These are phyloP conservation scores for Epizoanthus ramosus DNA, from an alignment of 92 coral and sea anemone species.

Conservation along the genomic window DNA sequence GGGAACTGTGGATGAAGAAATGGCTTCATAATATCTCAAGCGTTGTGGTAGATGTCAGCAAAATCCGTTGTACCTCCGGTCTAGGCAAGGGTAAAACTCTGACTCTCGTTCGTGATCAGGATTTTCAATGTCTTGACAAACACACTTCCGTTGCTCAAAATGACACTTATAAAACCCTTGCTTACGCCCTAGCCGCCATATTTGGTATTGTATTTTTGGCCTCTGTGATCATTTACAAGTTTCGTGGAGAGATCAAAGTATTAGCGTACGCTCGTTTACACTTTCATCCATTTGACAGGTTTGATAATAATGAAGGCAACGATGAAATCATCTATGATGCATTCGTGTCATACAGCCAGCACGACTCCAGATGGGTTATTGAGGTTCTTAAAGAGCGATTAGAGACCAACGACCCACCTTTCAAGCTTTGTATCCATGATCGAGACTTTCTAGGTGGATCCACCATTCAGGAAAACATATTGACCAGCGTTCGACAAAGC, in stretches of 20 bases:
- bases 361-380: background rate
- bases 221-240: background rate
- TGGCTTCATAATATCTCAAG: conserved; percentile 7
- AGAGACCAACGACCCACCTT: too few relatives aligned
- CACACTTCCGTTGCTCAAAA: too few relatives aligned
- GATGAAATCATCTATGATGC: too few relatives aligned
- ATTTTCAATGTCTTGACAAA: too few relatives aligned
- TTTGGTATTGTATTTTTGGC: background rate
- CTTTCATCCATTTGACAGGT: background rate
- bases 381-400: background rate
- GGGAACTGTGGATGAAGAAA: conserved; percentile 21
- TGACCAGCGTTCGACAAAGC: too few relatives aligned
- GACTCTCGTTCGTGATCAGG: too few relatives aligned
- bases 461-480: too few relatives aligned
- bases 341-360: background rate
- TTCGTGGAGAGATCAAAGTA: background rate
- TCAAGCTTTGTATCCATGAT: too few relatives aligned
- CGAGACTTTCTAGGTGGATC: too few relatives aligned
- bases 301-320: background rate
- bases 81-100: too few relatives aligned
- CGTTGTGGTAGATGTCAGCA: too few relatives aligned
- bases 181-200: background rate
- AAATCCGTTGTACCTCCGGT: too few relatives aligned
- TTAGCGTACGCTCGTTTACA: background rate
- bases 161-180: background rate